Base-by-base conservation (phyloP, 2,888 invertebrate genomes). In the Nomada goodeniana region DNA sequence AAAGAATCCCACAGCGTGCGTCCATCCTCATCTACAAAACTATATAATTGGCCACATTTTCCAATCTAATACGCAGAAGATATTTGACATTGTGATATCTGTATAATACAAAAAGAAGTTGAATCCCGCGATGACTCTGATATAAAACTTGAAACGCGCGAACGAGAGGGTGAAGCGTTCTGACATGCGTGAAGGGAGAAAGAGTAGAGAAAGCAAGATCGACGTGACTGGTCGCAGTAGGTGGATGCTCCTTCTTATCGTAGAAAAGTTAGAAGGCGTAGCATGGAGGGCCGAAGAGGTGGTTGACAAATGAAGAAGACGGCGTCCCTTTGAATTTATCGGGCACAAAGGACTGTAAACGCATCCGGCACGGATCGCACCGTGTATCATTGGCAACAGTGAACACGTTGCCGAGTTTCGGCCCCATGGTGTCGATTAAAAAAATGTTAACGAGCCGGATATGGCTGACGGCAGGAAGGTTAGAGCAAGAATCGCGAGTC, bases 221-320 rank as follows among this genome's bases (percentile, higher is more conserved):
- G 55, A 65, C 65, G 73, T 26, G 47, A 65, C 55, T 23, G 59
- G 67, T 26, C 55, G 18, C 47, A 23, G 18, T 13, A 20, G 57
- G 77, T 60, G 52, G 78, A 64, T 52, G 74, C 60, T 60, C 65
- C 76, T 87, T 82, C 87, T 86, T 79, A 78, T 80, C 76, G 67
- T 60, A 60, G 84, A 76, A 76, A 73, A 67, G 75, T 74, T 82
- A 78, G 76, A 70, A 84, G 79, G 79, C 73, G 76, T 75, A 82
- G 77, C 75, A 59, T 57, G 73, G 53, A 81, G 76, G 82, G 76
- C 63, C 76, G 72, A 69, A 81, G 78, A 79, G 72, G 50, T 72
- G 83, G 77, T 86, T 89, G 90, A 90, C 90, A 90, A 90, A 90
- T 90, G 91, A 89, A 90, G 85, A 88, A 70, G 84, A 84, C 86